phyloP scores from a whole-genome alignment of 2,797 vertebrate genomes.

The Macropus fuliginosus region DNA sequence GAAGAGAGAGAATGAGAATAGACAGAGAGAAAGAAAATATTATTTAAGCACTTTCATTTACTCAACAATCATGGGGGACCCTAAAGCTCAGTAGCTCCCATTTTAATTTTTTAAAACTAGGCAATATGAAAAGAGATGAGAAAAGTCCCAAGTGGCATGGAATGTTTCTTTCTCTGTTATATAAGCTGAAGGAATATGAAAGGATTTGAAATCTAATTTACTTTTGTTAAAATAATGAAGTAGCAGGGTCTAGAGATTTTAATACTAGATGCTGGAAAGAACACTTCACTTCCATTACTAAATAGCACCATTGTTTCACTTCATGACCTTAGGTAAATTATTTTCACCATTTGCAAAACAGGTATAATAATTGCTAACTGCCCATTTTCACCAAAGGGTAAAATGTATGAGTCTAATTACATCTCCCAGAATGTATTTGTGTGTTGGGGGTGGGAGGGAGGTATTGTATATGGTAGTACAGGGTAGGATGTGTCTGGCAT shows the following conservation, averaged over 20 bases:
- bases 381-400: neutral
- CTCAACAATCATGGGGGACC: slow-evolving; percentile 18
- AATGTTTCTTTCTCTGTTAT: slow-evolving; percentile 31
- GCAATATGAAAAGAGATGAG: slow-evolving; percentile 47
- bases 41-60: slow-evolving; percentile 33
- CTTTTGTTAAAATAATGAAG: slow-evolving; percentile 56
- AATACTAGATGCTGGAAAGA: slow-evolving; percentile 45
- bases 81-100: slow-evolving; percentile 45
- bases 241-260: neutral
- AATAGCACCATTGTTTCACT: neutral
- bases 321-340: slow-evolving; percentile 34
- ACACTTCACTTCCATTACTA: slow-evolving; percentile 41
- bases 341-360: neutral
- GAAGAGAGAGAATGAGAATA: neutral
- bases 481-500: neutral
- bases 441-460: neutral
- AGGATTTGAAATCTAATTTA: slow-evolving; percentile 52
- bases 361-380: neutral
- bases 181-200: slow-evolving; percentile 26
- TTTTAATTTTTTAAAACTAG: slow-evolving; percentile 62
- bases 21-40: slow-evolving; percentile 40
- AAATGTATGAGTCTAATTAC: neutral
- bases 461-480: rapidly evolving
- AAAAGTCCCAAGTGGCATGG: slow-evolving; percentile 41
- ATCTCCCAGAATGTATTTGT: neutral